Conservation (phyloP, 2,888 invertebrate species). For the Stenolophus ochropezus region DNA sequence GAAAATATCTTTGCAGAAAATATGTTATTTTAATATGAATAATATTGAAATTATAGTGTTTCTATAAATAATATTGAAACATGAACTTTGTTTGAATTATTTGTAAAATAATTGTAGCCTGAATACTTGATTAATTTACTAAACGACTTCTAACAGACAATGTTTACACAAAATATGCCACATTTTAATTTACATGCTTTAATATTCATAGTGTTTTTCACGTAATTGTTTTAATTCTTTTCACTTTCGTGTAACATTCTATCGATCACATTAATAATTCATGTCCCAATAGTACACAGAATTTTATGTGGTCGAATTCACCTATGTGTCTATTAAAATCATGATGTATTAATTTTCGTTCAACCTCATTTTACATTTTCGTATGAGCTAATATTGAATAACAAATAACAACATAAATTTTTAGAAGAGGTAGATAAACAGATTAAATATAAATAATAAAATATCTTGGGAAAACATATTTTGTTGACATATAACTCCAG, state of each 20-base stretch:
- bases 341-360: not conserved
- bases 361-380: not conserved
- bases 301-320: not conserved
- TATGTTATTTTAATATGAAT: too few species aligned
- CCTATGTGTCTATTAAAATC: not conserved
- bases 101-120: not conserved
- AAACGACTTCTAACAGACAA: not conserved
- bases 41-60: too few species aligned
- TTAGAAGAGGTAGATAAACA: not conserved
- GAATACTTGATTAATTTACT: not conserved
- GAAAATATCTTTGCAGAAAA: too few species aligned
- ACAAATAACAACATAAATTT: not conserved
- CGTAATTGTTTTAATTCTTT: slow-evolving; percentile 1
- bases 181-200: not conserved
- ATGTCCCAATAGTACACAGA: not conserved
- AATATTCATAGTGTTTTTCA: slow-evolving; percentile 7
- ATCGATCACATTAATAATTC: slow-evolving; percentile 1
- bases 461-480: not conserved
- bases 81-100: not conserved
- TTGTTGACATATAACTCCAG: slow-evolving; percentile 17
- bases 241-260: not conserved
- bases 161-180: not conserved
- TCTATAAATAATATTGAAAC: too few species aligned
- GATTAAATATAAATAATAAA: not conserved
- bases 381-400: not conserved